phyloP scores from a whole-genome alignment of 2,113 vertebrate species.

The Tupaia tana region DNA sequence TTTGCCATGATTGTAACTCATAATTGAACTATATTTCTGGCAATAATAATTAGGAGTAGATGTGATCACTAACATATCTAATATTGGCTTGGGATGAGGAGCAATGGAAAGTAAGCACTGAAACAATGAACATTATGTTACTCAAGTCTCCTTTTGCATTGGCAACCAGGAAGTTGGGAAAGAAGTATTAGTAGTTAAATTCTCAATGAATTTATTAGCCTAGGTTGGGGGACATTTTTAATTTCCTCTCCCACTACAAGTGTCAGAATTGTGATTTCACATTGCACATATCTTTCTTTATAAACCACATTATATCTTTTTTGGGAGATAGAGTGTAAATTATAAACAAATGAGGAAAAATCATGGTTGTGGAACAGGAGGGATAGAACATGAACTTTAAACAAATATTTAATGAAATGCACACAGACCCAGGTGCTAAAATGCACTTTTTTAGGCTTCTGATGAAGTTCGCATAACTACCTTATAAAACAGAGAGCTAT shows the following conservation, averaged over 20 bases:
- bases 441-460: background rate
- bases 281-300: background rate
- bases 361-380: background rate
- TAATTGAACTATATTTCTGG: background rate
- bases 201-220: background rate
- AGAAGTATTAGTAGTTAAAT: background rate
- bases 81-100: background rate
- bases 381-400: constrained; percentile 1
- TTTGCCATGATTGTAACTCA: background rate
- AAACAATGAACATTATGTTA: background rate
- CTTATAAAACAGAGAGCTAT: constrained; percentile 1
- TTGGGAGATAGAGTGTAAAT: background rate
- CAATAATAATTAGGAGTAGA: background rate
- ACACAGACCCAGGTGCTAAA: background rate
- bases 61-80: background rate
- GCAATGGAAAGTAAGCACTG: background rate
- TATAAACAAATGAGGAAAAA: constrained; percentile 5
- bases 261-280: constrained; percentile 5
- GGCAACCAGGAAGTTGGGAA: background rate
- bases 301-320: background rate
- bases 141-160: background rate
- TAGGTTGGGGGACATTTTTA: background rate
- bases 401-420: background rate
- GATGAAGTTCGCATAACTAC: constrained; percentile 18
- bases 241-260: background rate